These are phyloP conservation scores for Nothoprocta perdicaria DNA, from an alignment of 2,113 vertebrate species.

Conservation along the genomic window DNA sequence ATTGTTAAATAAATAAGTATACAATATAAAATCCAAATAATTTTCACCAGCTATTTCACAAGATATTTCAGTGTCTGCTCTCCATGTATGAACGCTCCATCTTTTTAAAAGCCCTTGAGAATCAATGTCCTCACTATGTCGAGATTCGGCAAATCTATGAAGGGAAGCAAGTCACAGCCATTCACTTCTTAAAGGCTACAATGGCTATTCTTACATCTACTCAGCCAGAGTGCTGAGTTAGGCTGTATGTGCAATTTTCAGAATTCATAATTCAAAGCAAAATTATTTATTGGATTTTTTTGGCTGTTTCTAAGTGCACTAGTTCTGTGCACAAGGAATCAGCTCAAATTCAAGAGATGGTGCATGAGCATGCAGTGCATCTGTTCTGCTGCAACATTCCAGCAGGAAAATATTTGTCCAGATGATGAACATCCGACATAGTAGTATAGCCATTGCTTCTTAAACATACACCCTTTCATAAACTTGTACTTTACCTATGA, in stretches of 20 bases:
- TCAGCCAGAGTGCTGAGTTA: neutral
- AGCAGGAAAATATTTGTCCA: neutral
- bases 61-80: neutral
- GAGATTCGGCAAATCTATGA: neutral
- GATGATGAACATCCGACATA: neutral
- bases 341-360: neutral
- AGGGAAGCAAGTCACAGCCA: neutral
- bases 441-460: neutral
- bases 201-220: neutral
- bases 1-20: constrained; percentile 11
- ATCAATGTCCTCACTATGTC: neutral
- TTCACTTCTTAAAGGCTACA: neutral
- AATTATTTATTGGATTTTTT: neutral
- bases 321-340: neutral
- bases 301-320: neutral
- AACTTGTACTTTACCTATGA: neutral
- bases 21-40: neutral
- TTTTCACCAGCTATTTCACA: neutral
- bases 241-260: neutral
- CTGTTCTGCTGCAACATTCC: neutral
- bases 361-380: neutral
- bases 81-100: neutral
- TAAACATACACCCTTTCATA: neutral
- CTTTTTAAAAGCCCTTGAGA: neutral
- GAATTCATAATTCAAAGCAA: neutral